Percentiles rank a stretch among this genome's conserved stretches.
phyloP scores from a whole-genome alignment of 2,113 vertebrate genomes.

The Upupa epops region DNA sequence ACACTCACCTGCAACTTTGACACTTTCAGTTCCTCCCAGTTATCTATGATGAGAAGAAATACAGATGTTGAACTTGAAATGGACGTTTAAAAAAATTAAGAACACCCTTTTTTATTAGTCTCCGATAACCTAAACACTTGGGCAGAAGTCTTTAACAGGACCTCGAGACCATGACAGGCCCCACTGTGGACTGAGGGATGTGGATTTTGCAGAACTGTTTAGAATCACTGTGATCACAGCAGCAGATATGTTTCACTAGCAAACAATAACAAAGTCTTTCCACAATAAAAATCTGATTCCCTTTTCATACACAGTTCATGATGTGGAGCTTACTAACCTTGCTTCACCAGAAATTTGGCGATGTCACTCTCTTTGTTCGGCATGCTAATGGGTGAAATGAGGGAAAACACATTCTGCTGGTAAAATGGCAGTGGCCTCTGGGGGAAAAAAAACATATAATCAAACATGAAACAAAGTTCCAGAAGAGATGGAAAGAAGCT shows the following conservation, averaged over 20 bases:
- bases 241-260: neutral
- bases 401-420: conserved; percentile 85
- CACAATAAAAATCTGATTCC: neutral
- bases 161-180: neutral
- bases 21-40: conserved; percentile 84
- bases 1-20: conserved; percentile 82
- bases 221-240: neutral
- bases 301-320: neutral
- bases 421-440: conserved; percentile 50
- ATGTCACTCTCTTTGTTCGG: conserved; percentile 75
- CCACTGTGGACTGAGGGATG: rapidly evolving
- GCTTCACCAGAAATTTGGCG: conserved; percentile 82
- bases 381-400: conserved; percentile 85
- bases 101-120: neutral
- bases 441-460: neutral
- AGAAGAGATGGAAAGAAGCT: neutral
- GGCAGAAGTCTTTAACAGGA: neutral
- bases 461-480: neutral
- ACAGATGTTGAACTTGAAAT: neutral
- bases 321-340: conserved; percentile 70
- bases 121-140: neutral
- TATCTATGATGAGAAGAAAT: conserved; percentile 55
- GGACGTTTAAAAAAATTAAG: neutral
- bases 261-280: neutral
- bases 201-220: neutral